Conservation (phyloP, 2,113 vertebrate genomes). For the Ameiurus melas region DNA sequence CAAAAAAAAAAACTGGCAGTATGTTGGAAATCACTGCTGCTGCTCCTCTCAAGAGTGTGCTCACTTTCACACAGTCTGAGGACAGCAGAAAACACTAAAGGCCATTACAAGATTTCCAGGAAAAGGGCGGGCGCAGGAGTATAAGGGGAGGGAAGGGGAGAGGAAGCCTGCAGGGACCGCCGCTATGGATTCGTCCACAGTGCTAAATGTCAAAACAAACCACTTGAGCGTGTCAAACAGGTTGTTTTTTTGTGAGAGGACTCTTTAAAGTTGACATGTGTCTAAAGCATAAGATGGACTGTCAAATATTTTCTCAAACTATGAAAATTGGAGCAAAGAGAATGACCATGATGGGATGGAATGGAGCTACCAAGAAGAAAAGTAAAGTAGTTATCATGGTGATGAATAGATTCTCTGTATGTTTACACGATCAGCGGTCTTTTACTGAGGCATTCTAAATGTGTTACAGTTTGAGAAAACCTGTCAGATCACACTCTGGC, state of each 20-base stretch:
- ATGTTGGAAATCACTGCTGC: slow-evolving; percentile 57
- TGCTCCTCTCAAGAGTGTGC: slow-evolving; percentile 55
- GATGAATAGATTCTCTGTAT: neutral
- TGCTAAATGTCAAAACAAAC: slow-evolving; percentile 52
- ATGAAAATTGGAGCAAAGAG: slow-evolving; percentile 26
- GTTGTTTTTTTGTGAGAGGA: slow-evolving; percentile 48
- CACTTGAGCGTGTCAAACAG: slow-evolving; percentile 36
- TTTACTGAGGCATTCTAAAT: neutral
- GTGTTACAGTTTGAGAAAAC: neutral
- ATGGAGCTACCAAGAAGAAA: neutral
- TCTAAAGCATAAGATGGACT: slow-evolving; percentile 2
- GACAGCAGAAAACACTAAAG: slow-evolving; percentile 43
- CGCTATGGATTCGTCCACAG: slow-evolving; percentile 36
- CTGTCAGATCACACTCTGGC: neutral
- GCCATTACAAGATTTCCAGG: slow-evolving; percentile 30
- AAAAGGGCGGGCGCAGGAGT: neutral
- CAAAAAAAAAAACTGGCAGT: slow-evolving; percentile 41
- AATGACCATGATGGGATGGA: neutral
- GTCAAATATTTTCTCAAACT: slow-evolving; percentile 11
- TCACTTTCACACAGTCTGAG: slow-evolving; percentile 51
- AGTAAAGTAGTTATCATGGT: neutral
- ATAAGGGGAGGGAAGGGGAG: neutral
- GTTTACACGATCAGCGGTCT: neutral
- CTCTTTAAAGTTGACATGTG: slow-evolving; percentile 46
- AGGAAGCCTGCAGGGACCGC: slow-evolving; percentile 23